Base-by-base conservation (phyloP, 2,888 invertebrate genomes). In the Erpobdella octoculata region DNA sequence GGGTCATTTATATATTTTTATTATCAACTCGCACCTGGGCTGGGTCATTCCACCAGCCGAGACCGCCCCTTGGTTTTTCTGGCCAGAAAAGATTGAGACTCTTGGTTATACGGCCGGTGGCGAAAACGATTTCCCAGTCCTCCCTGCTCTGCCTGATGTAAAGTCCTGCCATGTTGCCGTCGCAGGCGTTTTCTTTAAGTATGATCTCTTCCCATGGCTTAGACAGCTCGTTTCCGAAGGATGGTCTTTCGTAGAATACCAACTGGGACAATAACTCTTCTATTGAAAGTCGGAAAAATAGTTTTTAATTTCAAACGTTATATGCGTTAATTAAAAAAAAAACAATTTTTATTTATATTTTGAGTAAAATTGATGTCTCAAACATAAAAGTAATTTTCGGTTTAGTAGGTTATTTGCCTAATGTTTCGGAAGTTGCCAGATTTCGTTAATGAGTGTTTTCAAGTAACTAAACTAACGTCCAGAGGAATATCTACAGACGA, bases 101-200 rank as follows among this genome's bases (percentile, higher is more conserved):
- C 31, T 62, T 9, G 6, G 35, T 62, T n/a, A 21, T 15, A n/a
- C 18, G 28, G 1, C 62, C 62, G 9, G 62, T 62, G 2, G 62
- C 35, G 35, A 33, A 62, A 15, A 62, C 62, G 62, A 62, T 35
- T 9, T 62, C 33, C 62, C 62, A 62, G 33, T 62, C 31, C 9
- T 62, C 62, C 5, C 35, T n/a, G 33, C 12, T 62, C n/a, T 62
- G 62, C 18, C 12, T 68, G 2, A 68, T 25, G 69, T 68, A 31
- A 15, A 38, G 25, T 35, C 18, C 33, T 48, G 53, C 69, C 25
- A 68, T 5, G 31, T 68, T 68, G 1, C 28, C 18, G 28, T 68
- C 69, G 37, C 69, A 68, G 33, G 69, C 69, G 33, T 21, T 25
- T 28, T 68, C 69, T 2, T 46, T 68, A 6, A 68, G 28, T 6